Evolutionary conservation across 2,888 invertebrate species (phyloP), one percentile per base, ranked within the genome.

Genomic region (Drosophila prostipennis): DNA sequence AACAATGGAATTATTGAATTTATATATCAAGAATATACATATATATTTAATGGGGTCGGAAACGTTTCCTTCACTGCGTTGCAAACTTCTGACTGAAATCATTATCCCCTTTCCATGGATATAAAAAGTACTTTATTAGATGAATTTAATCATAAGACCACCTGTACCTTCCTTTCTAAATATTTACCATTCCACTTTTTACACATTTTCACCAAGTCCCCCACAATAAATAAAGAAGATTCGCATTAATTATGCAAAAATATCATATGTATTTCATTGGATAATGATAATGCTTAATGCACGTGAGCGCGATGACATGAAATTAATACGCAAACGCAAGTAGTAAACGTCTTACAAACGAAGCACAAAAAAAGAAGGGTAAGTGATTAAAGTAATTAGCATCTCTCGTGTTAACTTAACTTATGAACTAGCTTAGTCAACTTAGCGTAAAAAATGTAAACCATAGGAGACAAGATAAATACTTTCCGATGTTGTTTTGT

Each of bases 211-310:
- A n/a, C 11, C 34, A 10, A 16, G 16, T 4, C 14, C 10, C 42
- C 14, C 10, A 42, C 10, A 42, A 40, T 40, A 11, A 11, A 42
- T 19, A 42, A 2, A 5, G 5, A 19, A 11, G 16, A 19, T 19
- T 19, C 42, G 1, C 19, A 14, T 29, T 29, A 53, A 67, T 74
- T 63, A 78, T 81, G 76, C 56, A 80, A 81, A 81, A 87, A 81
- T 87, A 81, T 74, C 43, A 54, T 68, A 63, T 78, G 60, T 64
- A 58, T 86, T 86, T 82, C 65, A 73, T 77, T 61, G 48, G 65
- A 71, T 54, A 53, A 48, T 58, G 56, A 71, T 45, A 53, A 48
- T 55, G 56, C 52, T 68, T 40, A 10, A 19, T 60, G 53, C 42
- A 32, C 23, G 32, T 51, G 34, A 29, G 40, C 63, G 37, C 29